Base-by-base conservation (phyloP, 1,140 invertebrate species). In the Gonatopus flavifemur region DNA sequence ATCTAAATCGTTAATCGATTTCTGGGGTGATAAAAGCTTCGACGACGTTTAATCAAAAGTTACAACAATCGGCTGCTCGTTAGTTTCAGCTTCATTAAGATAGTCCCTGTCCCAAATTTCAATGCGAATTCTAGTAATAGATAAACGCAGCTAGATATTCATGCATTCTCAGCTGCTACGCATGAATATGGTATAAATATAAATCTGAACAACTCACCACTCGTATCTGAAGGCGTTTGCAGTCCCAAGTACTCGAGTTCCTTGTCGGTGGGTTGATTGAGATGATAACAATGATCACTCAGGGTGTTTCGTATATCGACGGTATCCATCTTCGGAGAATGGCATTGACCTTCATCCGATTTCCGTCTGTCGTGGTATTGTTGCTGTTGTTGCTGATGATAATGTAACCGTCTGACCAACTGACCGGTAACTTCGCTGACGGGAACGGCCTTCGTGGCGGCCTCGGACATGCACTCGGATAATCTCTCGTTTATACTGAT, bases 151-250 rank as follows among this genome's bases (percentile, higher is more conserved):
- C n/a, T n/a, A n/a, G n/a, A n/a, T n/a, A n/a, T n/a, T n/a, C n/a
- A n/a, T n/a, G n/a, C n/a, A n/a, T n/a, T n/a, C n/a, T n/a, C n/a
- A n/a, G n/a, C n/a, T n/a, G n/a, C n/a, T n/a, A n/a, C n/a, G n/a
- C n/a, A n/a, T n/a, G n/a, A n/a, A n/a, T n/a, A n/a, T n/a, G n/a
- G n/a, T n/a, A n/a, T n/a, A n/a, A n/a, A n/a, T n/a, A n/a, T n/a
- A n/a, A n/a, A n/a, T n/a, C n/a, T n/a, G n/a, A 45, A 13, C 22
- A 30, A 86, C 86, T 87, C 76, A 88, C 91, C 89, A 43, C n/a
- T n/a, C n/a, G 90, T 91, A 82, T 93, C 90, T 3, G 90, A 92
- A 35, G 90, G 89, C 51, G 90, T 92, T 59, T 90, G 87, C 3
- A 90, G 83, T 32, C 87, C 87, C 30, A 88, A 79, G 58, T 81